Evolutionary conservation across 2,888 invertebrate species (phyloP), one percentile per base, ranked within the genome.

Genomic region (Brachyptera risi): DNA sequence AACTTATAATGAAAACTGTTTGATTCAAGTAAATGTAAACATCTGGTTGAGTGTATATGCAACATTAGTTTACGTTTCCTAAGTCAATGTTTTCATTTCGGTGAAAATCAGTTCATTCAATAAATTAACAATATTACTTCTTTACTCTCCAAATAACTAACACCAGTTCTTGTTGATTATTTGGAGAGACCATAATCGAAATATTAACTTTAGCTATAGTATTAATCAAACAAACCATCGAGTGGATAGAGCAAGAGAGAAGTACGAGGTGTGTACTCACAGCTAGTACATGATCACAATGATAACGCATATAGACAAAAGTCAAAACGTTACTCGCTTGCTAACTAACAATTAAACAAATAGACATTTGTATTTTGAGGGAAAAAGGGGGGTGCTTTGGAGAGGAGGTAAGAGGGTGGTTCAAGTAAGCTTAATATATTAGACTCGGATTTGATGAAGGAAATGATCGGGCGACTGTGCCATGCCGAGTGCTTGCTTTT

Each of bases 341-440:
- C 35, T 21, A 50, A 26, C 54, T 54, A 35, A 54, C 54, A 54
- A 54, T 54, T 54, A 54, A 54, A 37, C 54, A 54, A 54, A 54
- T 21, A 54, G 35, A 54, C 54, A 37, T 54, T 50, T 54, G 35
- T 35, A 17, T 44, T 58, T 35, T 23, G 38, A 9, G 37, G 21
- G n/a, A 3, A 23, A 37, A 37, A n/a, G 9, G 37, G 17, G 37
- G 17, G 37, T n/a, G n/a, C n/a, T n/a, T n/a, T n/a, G 50, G n/a
- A 35, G 24, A 26, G 47, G 38, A 17, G 17, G 56, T 4, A 3
- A 21, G 19, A 27, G 27, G 58, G 38, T 31, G 27, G 37, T 38
- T 59, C 54, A 60, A 60, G 60, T 54, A 54, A 44, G 58, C 58
- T 58, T 47, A 58, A 58, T 47, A 58, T 58, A 58, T 58, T 58